These are phyloP conservation scores for Eumeta japonica DNA, from an alignment of 1,140 invertebrate species.

Conservation along the genomic window DNA sequence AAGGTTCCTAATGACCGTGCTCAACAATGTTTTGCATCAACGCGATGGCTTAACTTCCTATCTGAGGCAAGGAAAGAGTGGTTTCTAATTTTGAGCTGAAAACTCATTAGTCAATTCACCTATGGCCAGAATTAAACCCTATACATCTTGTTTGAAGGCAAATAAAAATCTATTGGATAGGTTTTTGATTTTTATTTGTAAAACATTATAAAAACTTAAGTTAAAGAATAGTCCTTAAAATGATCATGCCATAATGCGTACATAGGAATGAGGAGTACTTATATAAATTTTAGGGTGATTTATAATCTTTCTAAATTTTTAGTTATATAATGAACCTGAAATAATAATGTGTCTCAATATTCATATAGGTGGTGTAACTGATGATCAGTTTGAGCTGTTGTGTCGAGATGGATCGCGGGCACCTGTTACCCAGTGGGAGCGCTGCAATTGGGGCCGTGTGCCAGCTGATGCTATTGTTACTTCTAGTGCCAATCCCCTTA, in stretches of 20 bases:
- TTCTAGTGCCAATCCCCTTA: conserved; percentile 70
- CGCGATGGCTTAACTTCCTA: too few relatives aligned
- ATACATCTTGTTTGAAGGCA: too few relatives aligned
- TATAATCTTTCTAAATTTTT: neutral
- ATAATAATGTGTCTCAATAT: conserved; percentile 3
- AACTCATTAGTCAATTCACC: too few relatives aligned
- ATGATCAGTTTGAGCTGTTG: conserved; percentile 79
- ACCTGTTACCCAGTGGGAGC: conserved; percentile 68
- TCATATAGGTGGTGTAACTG: conserved; percentile 57
- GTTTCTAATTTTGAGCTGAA: too few relatives aligned
- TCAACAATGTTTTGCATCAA: too few relatives aligned
- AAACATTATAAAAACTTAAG: too few relatives aligned
- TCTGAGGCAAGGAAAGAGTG: too few relatives aligned
- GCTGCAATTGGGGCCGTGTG: conserved; percentile 86
- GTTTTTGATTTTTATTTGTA: too few relatives aligned
- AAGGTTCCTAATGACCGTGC: too few relatives aligned
- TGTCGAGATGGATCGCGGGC: conserved; percentile 79
- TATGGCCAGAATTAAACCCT: too few relatives aligned
- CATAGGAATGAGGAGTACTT: neutral
- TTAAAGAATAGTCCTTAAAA: too few relatives aligned
- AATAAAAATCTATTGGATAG: too few relatives aligned
- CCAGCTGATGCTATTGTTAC: conserved; percentile 87
- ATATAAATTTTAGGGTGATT: neutral
- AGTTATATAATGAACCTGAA: conserved; percentile 1
- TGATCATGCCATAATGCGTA: neutral